phyloP scores from a whole-genome alignment of 64 coral and sea anemone species.

The Montipora capricornis region DNA sequence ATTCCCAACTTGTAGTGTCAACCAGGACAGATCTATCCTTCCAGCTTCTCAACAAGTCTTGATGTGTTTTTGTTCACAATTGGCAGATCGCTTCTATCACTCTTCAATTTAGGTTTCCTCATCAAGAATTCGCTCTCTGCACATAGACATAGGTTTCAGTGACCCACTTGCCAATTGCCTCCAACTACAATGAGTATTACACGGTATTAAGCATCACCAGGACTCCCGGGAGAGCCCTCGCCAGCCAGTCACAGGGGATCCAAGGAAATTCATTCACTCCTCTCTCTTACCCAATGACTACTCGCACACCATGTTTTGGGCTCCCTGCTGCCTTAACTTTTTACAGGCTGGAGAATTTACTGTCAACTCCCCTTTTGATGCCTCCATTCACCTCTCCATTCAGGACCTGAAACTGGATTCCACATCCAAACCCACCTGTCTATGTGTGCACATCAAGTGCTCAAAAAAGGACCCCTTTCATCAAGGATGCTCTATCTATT shows the following conservation, averaged over 20 bases:
- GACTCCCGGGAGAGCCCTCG: not conserved
- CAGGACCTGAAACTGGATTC: not conserved
- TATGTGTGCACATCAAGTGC: not conserved
- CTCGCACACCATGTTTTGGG: constrained; percentile 16
- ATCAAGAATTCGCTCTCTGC: constrained; percentile 10
- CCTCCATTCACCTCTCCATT: not conserved
- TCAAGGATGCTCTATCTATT: not conserved
- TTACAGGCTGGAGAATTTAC: not conserved
- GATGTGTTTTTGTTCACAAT: not conserved
- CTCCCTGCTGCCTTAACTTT: not conserved
- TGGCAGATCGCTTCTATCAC: not conserved
- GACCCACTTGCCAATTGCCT: not conserved
- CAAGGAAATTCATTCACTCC: not conserved
- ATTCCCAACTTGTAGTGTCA: not conserved
- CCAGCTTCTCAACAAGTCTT: not conserved
- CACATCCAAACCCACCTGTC: not conserved
- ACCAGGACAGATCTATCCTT: not conserved
- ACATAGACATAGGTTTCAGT: not conserved
- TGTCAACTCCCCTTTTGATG: not conserved
- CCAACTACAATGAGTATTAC: constrained; percentile 6
- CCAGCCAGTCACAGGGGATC: not conserved
- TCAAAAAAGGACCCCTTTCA: not conserved
- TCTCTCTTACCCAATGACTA: not conserved
- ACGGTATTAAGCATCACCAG: constrained; percentile 22
- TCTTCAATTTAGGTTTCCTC: not conserved